Percentiles rank a stretch among this genome's conserved stretches.
Conservation (phyloP, 2,113 vertebrate genomes). For the Atherinomorus stipes region DNA sequence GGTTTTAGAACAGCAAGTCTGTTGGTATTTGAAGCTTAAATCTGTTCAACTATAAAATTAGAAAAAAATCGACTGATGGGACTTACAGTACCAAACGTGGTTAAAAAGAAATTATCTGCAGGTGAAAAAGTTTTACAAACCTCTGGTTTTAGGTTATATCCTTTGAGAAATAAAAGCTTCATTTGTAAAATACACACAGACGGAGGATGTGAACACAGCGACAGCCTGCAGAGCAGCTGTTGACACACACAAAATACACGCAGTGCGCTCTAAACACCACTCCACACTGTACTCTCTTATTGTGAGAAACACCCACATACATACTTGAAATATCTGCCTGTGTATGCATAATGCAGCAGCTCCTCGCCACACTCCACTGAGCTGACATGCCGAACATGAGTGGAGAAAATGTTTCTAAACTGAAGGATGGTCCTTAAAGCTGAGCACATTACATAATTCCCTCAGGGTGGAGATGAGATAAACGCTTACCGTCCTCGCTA, state of each 20-base stretch:
- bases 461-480: slow-evolving; percentile 18
- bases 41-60: too few relatives aligned
- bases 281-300: slow-evolving; percentile 7
- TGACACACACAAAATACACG: slow-evolving; percentile 4
- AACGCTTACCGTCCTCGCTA: neutral
- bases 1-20: too few relatives aligned
- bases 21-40: too few relatives aligned
- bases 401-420: slow-evolving; percentile 24
- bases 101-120: too few relatives aligned
- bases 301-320: slow-evolving; percentile 21
- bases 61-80: too few relatives aligned
- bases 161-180: neutral
- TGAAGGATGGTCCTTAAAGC: slow-evolving; percentile 33
- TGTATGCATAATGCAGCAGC: slow-evolving; percentile 49
- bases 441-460: slow-evolving; percentile 50
- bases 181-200: slow-evolving; percentile 2
- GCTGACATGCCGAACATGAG: slow-evolving; percentile 26
- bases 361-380: slow-evolving; percentile 27
- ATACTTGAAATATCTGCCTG: slow-evolving; percentile 1
- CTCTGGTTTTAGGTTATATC: neutral
- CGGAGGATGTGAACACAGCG: neutral
- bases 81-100: too few relatives aligned
- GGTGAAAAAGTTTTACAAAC: too few relatives aligned
- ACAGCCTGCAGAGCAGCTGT: slow-evolving; percentile 6
- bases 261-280: slow-evolving; percentile 2